These are phyloP conservation scores for Berghia stephanieae DNA, from an alignment of 1,140 invertebrate species.

Conservation along the genomic window DNA sequence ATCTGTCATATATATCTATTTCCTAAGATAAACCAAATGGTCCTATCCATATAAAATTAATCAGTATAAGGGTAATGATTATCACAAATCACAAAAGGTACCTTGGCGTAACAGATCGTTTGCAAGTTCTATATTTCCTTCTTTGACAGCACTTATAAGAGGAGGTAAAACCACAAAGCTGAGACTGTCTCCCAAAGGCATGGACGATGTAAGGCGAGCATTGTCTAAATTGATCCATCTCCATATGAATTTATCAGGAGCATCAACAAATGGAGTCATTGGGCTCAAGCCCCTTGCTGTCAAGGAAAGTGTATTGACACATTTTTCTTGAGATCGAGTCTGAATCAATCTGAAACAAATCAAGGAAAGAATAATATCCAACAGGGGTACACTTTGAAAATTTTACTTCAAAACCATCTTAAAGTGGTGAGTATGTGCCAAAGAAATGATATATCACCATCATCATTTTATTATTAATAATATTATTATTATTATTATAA, in stretches of 20 bases:
- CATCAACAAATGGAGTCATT: constrained; percentile 66
- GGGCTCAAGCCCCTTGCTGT: constrained; percentile 63
- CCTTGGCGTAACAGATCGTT: constrained; percentile 53
- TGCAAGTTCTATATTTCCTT: constrained; percentile 56
- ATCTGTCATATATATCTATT: background rate
- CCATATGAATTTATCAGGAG: constrained; percentile 67
- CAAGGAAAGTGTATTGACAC: constrained; percentile 48
- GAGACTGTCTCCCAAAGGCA: constrained; percentile 55
- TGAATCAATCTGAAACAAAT: constrained; percentile 23
- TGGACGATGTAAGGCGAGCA: constrained; percentile 47
- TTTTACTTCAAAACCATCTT: too few species aligned
- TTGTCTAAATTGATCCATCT: constrained; percentile 65
- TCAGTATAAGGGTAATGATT: background rate
- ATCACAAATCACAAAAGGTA: constrained; percentile 32
- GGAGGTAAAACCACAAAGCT: constrained; percentile 55
- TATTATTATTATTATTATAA: too few species aligned
- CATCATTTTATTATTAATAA: too few species aligned
- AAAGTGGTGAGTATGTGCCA: too few species aligned
- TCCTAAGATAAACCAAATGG: background rate
- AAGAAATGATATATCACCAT: too few species aligned
- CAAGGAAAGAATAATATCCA: background rate
- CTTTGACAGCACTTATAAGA: constrained; percentile 60
- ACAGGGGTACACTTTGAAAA: background rate
- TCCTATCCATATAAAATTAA: background rate
- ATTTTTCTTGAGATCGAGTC: constrained; percentile 49